phyloP scores from a whole-genome alignment of 1,140 invertebrate genomes.

The Drosophila repleta region DNA sequence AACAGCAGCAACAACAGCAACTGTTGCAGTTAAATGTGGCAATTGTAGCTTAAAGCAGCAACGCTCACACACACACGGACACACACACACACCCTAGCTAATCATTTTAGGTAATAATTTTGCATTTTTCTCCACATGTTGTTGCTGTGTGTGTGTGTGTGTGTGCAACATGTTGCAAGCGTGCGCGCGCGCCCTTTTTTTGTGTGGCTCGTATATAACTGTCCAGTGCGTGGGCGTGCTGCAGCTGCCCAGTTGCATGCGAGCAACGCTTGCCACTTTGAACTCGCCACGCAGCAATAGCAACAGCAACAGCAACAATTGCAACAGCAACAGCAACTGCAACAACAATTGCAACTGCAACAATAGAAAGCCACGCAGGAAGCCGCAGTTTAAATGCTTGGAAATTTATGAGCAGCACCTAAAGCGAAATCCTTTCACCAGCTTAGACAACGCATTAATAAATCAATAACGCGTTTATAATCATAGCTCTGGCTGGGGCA shows the following conservation, averaged over 20 bases:
- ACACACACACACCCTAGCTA: slow-evolving; percentile 39
- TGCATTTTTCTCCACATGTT: slow-evolving; percentile 37
- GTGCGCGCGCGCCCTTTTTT: slow-evolving; percentile 58
- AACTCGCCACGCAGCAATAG: slow-evolving; percentile 46
- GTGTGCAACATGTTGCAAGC: slow-evolving; percentile 42
- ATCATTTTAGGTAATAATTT: slow-evolving; percentile 71
- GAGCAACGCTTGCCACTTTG: slow-evolving; percentile 52
- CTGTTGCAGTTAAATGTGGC: slow-evolving; percentile 42
- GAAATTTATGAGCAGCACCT: slow-evolving; percentile 68
- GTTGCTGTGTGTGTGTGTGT: background rate
- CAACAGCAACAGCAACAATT: slow-evolving; percentile 9
- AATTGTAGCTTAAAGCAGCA: slow-evolving; percentile 36
- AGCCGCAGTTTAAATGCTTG: slow-evolving; percentile 60
- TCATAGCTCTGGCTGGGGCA: slow-evolving; percentile 38
- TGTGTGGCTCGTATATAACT: slow-evolving; percentile 31
- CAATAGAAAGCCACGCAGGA: slow-evolving; percentile 33
- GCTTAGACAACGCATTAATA: slow-evolving; percentile 71
- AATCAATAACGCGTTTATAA: slow-evolving; percentile 78
- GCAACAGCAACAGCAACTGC: slow-evolving; percentile 21
- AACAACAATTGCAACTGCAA: slow-evolving; percentile 38
- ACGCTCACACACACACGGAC: slow-evolving; percentile 34
- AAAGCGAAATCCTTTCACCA: slow-evolving; percentile 79
- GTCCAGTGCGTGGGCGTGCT: slow-evolving; percentile 31
- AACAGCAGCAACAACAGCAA: slow-evolving; percentile 29
- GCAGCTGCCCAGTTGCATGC: slow-evolving; percentile 51